Percentiles rank a stretch among this genome's conserved stretches.
phyloP scores from a whole-genome alignment of 2,113 vertebrate species.

The Psammodynastes pulverulentus region DNA sequence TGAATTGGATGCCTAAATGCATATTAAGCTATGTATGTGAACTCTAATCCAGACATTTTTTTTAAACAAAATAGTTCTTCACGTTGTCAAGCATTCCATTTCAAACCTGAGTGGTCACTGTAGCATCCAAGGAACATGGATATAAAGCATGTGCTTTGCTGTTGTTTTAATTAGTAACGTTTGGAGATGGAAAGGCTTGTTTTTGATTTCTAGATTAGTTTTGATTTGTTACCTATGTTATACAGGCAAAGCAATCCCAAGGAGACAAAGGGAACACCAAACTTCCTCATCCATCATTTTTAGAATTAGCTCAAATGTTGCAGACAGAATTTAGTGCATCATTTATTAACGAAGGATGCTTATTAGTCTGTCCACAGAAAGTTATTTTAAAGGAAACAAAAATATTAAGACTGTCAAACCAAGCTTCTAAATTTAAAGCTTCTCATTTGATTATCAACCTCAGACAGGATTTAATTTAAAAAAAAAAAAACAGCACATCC shows the following conservation, averaged over 20 bases:
- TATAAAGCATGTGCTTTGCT: not conserved
- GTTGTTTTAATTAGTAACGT: not conserved
- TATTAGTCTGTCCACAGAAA: conserved; percentile 5
- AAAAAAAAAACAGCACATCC: not conserved
- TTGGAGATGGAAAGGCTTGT: not conserved
- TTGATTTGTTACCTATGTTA: not conserved
- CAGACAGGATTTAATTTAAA: not conserved
- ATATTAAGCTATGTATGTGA: not conserved
- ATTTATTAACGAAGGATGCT: not conserved
- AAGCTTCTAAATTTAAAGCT: conserved; percentile 15
- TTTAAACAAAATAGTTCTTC: not conserved
- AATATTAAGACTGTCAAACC: not conserved
- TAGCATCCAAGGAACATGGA: not conserved
- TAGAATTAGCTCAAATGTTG: not conserved
- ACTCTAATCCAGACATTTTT: not conserved
- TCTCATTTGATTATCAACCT: conserved; percentile 7
- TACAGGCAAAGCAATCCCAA: not conserved
- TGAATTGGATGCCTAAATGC: not conserved
- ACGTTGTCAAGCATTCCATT: not conserved
- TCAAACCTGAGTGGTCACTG: not conserved
- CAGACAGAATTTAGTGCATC: not conserved
- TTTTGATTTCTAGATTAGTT: not conserved
- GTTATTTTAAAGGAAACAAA: conserved; percentile 1
- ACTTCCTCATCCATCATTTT: not conserved
- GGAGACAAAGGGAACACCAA: not conserved